phyloP scores from a whole-genome alignment of 2,888 invertebrate species.

The Uropetala carovei region DNA sequence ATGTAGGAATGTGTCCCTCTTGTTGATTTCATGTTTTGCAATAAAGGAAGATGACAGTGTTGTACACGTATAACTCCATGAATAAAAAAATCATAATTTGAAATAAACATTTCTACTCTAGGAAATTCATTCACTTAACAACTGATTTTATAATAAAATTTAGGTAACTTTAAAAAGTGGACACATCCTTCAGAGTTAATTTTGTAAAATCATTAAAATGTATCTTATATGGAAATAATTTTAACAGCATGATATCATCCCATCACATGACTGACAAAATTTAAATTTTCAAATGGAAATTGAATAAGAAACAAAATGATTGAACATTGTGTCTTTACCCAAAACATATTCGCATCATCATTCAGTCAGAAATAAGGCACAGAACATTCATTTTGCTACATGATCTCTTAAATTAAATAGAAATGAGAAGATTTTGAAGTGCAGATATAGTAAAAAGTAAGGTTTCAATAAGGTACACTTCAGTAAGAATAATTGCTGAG shows the following conservation, averaged over 20 bases:
- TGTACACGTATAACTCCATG: not conserved
- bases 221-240: not conserved
- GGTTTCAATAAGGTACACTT: not conserved
- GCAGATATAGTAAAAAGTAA: not conserved
- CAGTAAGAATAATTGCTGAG: not conserved
- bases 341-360: not conserved
- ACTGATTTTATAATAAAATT: not conserved
- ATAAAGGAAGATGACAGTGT: not conserved
- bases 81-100: not conserved
- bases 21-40: not conserved
- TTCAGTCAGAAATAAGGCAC: slow-evolving; percentile 61
- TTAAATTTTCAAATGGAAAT: not conserved
- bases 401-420: not conserved
- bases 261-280: not conserved
- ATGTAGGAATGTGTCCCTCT: slow-evolving; percentile 50
- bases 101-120: not conserved
- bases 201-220: not conserved
- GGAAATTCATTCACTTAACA: not conserved
- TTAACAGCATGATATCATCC: not conserved
- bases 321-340: not conserved
- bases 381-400: slow-evolving; percentile 53
- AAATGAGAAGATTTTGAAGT: not conserved
- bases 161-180: not conserved
- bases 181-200: not conserved
- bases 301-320: not conserved